A percentile compares a stretch with the other conserved stretches of the same genome.
phyloP scores from a whole-genome alignment of 2,888 invertebrate species.

The Pasiphila rectangulata region DNA sequence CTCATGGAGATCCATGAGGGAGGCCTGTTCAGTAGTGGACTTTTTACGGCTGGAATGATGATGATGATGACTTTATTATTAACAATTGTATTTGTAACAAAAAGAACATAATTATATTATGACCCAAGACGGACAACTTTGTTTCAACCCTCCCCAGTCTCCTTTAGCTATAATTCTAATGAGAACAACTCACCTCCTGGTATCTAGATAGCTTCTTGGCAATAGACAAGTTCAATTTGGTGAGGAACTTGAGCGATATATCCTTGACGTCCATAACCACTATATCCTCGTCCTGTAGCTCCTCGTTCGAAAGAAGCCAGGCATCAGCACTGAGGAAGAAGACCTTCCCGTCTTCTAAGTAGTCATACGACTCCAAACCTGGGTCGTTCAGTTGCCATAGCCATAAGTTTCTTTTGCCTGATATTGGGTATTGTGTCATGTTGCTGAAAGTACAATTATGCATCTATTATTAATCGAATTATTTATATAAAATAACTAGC shows the following conservation, averaged over 20 bases:
- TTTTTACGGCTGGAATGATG: too few relatives aligned
- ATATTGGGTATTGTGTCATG: conserved; percentile 49
- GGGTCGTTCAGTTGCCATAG: conserved; percentile 73
- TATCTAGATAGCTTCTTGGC: conserved; percentile 83
- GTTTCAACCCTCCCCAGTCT: too few relatives aligned
- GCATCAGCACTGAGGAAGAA: conserved; percentile 60
- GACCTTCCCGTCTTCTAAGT: conserved; percentile 53
- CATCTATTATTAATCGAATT: too few relatives aligned
- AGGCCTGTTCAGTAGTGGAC: too few relatives aligned
- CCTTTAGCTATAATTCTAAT: too few relatives aligned
- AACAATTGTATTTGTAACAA: too few relatives aligned
- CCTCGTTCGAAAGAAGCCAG: conserved; percentile 49
- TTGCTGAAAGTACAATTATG: conserved; percentile 49
- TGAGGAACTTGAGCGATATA: conserved; percentile 61
- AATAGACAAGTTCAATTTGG: conserved; percentile 83
- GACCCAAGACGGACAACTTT: too few relatives aligned
- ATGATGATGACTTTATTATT: too few relatives aligned
- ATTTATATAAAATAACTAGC: too few relatives aligned
- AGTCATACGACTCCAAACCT: conserved; percentile 63
- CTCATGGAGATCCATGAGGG: too few relatives aligned
- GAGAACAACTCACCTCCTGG: conserved; percentile 80
- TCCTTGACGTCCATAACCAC: conserved; percentile 66
- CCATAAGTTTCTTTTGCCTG: conserved; percentile 57
- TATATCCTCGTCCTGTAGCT: conserved; percentile 52
- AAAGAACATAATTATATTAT: too few relatives aligned